Base-by-base conservation (phyloP, 2,888 invertebrate genomes). In the Fabriciana adippe region DNA sequence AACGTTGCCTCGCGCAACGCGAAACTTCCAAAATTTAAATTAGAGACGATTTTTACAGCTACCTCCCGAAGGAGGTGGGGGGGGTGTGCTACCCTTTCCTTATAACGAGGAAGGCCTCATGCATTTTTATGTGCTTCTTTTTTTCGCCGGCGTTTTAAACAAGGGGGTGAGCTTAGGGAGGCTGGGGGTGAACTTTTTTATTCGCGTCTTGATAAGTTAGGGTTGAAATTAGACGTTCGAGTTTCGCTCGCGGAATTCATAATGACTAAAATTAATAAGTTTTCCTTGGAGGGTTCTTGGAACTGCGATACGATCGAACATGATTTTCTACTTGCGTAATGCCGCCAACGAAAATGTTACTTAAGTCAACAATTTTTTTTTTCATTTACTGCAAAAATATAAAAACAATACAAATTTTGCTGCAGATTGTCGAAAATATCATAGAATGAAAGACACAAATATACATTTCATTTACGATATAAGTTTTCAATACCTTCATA, bases 111-210 rank as follows among this genome's bases (percentile, higher is more conserved):
- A 93, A 91, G 92, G 93, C 93, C 93, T 93, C 93, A 93, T 93
- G 93, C 93, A 93, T 93, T 93, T 93, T 93, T 93, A 93, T 93
- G 93, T 93, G 92, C 93, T 93, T 92, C 93, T 93, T 93, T 93
- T 59, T 93, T 93, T 93, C 92, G 92, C 82, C 90, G 88, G 92
- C 92, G 90, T 93, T 93, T 93, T 93, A 93, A 93, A 93, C 92
- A 92, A 93, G 93, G 92, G 93, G 92, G 92, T 90, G 91, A 90
- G 90, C 83, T 81, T 85, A 87, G 91, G 92, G 85, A 86, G 83
- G 79, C 80, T 79, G 86, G 87, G 90, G 89, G 92, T 87, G 90
- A 89, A 90, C 88, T 92, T 93, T 92, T 93, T 93, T 93, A 92
- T 92, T 90, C 92, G 90, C 92, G 92, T 93, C 93, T 93, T 93